Conservation (phyloP, 2,113 vertebrate genomes). For the Protobothrops flavoviridis region DNA sequence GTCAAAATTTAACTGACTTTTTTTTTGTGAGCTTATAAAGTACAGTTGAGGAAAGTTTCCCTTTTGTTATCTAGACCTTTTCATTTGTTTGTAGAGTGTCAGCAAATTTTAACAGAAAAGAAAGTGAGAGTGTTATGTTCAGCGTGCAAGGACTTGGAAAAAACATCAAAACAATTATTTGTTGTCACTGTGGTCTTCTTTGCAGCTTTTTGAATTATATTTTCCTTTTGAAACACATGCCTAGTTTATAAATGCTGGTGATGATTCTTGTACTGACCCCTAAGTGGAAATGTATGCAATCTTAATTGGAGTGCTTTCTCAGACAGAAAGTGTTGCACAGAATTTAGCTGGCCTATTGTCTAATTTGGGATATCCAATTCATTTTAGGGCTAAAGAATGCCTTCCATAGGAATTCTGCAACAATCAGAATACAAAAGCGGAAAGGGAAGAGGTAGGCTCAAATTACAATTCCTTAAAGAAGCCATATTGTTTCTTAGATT, state of each 20-base stretch:
- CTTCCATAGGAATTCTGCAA: not conserved
- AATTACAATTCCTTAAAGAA: not conserved
- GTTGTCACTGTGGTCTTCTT: not conserved
- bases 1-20: not conserved
- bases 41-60: not conserved
- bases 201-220: not conserved
- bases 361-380: not conserved
- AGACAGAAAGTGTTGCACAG: not conserved
- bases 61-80: constrained; percentile 7
- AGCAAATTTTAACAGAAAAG: not conserved
- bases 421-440: not conserved
- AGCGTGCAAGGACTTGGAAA: not conserved
- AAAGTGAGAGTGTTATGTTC: not conserved
- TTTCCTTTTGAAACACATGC: not conserved
- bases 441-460: not conserved
- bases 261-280: not conserved
- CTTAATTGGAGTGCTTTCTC: not conserved
- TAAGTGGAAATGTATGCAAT: not conserved
- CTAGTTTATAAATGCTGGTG: not conserved
- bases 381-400: not conserved
- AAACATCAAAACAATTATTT: not conserved
- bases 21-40: not conserved
- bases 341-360: not conserved
- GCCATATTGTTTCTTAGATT: not conserved
- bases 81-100: constrained; percentile 2